phyloP scores from a whole-genome alignment of 2,888 invertebrate species.

The Stratiomys singularior region DNA sequence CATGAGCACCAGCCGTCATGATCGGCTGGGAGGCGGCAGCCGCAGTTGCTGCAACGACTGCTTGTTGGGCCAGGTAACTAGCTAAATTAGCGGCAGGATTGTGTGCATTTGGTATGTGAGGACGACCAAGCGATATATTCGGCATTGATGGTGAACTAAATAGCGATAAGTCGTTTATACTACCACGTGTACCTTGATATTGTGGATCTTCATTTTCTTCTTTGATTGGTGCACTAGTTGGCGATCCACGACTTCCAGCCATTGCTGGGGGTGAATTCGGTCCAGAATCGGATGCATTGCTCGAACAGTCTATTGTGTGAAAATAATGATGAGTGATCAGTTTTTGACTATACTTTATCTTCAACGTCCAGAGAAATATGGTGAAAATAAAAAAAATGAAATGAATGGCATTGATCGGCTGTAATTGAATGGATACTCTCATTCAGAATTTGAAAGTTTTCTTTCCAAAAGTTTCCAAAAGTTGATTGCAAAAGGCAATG shows the following conservation, averaged over 20 bases:
- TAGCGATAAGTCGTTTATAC: conserved; percentile 78
- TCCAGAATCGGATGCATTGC: conserved; percentile 78
- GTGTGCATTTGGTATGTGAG: conserved; percentile 69
- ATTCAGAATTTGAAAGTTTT: no score
- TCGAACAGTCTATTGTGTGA: conserved; percentile 65
- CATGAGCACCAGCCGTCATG: conserved; percentile 58
- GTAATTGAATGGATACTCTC: no score
- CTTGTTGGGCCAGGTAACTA: conserved; percentile 62
- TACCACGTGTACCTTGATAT: conserved; percentile 74
- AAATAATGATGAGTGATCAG: no score
- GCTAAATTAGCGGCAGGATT: conserved; percentile 58
- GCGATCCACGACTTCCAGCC: conserved; percentile 71
- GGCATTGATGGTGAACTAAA: conserved; percentile 97
- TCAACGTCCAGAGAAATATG: not conserved
- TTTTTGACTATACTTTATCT: not conserved
- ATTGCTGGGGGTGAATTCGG: conserved; percentile 79
- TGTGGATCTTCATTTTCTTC: conserved; percentile 81
- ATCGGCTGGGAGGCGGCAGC: conserved; percentile 55
- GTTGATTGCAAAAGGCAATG: no score
- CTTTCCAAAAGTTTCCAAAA: no score
- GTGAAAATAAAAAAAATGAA: not conserved
- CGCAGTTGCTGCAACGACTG: conserved; percentile 54
- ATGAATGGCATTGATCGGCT: conserved; percentile 1
- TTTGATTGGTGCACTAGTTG: conserved; percentile 78
- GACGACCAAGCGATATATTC: conserved; percentile 92